Evolutionary conservation across 2,888 invertebrate genomes (phyloP), one percentile per base, ranked within the genome.

Genomic region (Leptinotarsa juncta): DNA sequence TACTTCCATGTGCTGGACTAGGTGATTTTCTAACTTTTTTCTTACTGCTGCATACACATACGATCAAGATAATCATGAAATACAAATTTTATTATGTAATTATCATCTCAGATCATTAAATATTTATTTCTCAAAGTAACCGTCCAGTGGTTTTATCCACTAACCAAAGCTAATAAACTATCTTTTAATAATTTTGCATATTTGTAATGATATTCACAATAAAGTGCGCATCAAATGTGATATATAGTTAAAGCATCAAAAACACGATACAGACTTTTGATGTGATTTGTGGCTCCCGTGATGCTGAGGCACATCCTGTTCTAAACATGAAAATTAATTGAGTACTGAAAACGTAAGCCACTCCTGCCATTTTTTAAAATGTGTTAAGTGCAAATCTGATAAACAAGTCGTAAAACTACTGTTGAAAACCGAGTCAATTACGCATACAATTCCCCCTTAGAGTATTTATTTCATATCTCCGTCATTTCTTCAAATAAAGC

Each of bases 381-480:
- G 62, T 62, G 62, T 15, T 62, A 62, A 62, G 42, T 62, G 62
- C 42, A 62, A 62, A 32, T 26, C 10, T 62, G 32, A 18, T 42
- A 62, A 62, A 62, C 62, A 62, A 62, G 62, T 62, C 62, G 18
- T 62, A 62, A 62, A 62, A 62, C 62, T 62, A 62, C 32, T 62
- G n/a, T 62, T 62, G 10, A 18, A 62, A 62, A 5, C 57, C 57
- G 20, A 23, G 26, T 57, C 57, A 57, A 57, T 57, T 23, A 57
- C 57, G 14, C 12, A 57, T 23, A 57, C 23, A 4, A 23, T 23
- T 4, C 55, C 57, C 57, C 23, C 20, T 23, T 18, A 0, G 23
- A 12, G 7, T 57, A 23, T 57, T 57, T 23, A 23, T 20, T 57
- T 12, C 23, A 23, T 57, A 26, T 15, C 23, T 57, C 23, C 57